phyloP scores from a whole-genome alignment of 2,797 vertebrate species.

The Microtus agrestis region DNA sequence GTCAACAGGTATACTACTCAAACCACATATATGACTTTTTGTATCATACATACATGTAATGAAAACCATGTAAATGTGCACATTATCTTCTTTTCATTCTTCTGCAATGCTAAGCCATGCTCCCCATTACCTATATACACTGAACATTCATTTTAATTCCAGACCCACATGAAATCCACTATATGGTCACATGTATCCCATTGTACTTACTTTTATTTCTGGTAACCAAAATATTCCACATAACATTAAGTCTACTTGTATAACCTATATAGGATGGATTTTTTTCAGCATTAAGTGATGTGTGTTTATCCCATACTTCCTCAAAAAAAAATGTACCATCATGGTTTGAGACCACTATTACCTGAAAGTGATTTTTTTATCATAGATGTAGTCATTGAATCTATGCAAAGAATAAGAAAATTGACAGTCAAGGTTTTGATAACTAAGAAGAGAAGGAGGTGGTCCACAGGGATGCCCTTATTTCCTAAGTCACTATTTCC shows the following conservation, averaged over 20 bases:
- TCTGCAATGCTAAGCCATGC: neutral
- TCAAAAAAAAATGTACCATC: neutral
- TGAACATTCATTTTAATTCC: neutral
- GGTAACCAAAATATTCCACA: neutral
- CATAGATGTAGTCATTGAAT: neutral
- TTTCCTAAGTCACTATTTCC: neutral
- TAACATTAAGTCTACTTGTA: neutral
- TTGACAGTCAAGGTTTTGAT: neutral
- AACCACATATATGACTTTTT: neutral
- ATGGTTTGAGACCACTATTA: neutral
- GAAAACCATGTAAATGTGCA: neutral
- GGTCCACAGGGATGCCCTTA: neutral
- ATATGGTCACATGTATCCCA: constrained; percentile 22
- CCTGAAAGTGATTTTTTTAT: neutral
- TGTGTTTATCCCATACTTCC: neutral
- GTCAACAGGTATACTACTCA: neutral
- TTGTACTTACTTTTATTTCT: constrained; percentile 30
- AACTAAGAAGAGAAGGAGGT: neutral
- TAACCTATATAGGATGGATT: neutral
- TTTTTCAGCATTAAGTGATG: neutral
- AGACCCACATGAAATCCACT: neutral
- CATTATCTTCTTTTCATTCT: neutral
- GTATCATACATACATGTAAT: constrained; percentile 9
- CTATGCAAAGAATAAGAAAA: constrained; percentile 14
- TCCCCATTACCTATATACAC: neutral